Base-by-base conservation (phyloP, 2,888 invertebrate species). In the Ephialtes manifestator region DNA sequence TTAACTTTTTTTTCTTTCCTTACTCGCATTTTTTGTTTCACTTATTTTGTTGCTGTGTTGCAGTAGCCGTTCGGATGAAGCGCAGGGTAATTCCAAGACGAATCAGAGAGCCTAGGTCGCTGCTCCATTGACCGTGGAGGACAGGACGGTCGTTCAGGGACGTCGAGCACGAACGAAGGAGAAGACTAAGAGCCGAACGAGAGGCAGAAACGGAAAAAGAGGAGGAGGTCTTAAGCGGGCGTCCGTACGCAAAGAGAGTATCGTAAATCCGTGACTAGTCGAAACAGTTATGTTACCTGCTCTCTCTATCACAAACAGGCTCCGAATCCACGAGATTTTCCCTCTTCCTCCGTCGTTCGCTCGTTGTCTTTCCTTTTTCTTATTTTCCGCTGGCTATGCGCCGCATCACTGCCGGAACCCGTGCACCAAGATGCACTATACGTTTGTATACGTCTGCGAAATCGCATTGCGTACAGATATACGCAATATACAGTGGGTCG, bases 211-310 rank as follows among this genome's bases (percentile, higher is more conserved):
- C 18, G 60, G 68, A 74, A 48, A 72, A 58, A 72, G 60, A 74
- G 55, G 82, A 71, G 70, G 65, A 82, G 65, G 35, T 72, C 35
- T 39, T 51, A 85, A 80, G 84, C 84, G 71, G 81, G 65, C 4
- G 78, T 48, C 67, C 80, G 75, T 85, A 87, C 85, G 84, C 77
- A 88, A 87, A 84, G 86, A 84, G 88, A 85, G 79, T 87, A 87
- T 88, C 86, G 86, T 85, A 81, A 88, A 88, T 87, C 88, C 87
- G 88, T 89, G 88, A 87, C 89, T 87, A 86, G 87, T 87, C 86
- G 86, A 87, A 89, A 89, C 87, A 87, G 87, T 89, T 89, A 88
- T 78, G 85, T 85, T 83, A 81, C 86, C 79, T 72, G 65, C 20
- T 55, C 51, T 58, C 58, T 79, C 72, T 78, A 58, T 80, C 68